Base-by-base conservation (phyloP, 2,888 invertebrate genomes). In the Erebia palarica region DNA sequence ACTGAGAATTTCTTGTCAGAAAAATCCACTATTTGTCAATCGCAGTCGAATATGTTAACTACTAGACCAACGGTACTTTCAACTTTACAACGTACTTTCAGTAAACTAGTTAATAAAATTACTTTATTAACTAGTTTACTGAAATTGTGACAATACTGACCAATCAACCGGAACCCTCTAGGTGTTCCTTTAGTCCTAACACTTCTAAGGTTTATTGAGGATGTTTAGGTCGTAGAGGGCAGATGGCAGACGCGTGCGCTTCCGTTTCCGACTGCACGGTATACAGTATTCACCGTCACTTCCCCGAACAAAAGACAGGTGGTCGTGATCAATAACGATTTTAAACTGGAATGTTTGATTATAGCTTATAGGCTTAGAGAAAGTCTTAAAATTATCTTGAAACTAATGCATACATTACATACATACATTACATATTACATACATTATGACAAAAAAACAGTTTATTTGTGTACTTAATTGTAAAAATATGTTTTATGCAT, bases 181-280 rank as follows among this genome's bases (percentile, higher is more conserved):
- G 76, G 68, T 68, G 75, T 75, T 69, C 69, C 67, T 73, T 65
- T 65, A 78, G 76, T 77, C 65, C 80, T 79, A 79, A 85, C 89
- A 92, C 90, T 91, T 89, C 79, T 91, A 90, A 82, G 92, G 91
- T 80, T 90, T 89, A 82, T 82, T 82, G 82, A 88, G 91, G 90
- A 91, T 86, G 86, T 81, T 74, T 79, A 84, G 86, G 89, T 84
- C 85, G 85, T 76, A 80, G 76, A 80, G 82, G 86, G 87, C 92
- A 92, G 90, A 88, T 92, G 91, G 81, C 74, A 75, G 82, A 79
- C 87, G 86, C 87, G 86, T 82, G 86, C 83, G 85, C 87, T 89
- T 91, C 92, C 91, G 91, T 84, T 90, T 89, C 90, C 90, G 79
- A 71, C 72, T 70, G 27, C 66, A 66, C 69, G 58, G 53, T 76